Evolutionary conservation across 2,888 invertebrate genomes (phyloP), one percentile per base, ranked within the genome.

Genomic region (Ectemnius lituratus): DNA sequence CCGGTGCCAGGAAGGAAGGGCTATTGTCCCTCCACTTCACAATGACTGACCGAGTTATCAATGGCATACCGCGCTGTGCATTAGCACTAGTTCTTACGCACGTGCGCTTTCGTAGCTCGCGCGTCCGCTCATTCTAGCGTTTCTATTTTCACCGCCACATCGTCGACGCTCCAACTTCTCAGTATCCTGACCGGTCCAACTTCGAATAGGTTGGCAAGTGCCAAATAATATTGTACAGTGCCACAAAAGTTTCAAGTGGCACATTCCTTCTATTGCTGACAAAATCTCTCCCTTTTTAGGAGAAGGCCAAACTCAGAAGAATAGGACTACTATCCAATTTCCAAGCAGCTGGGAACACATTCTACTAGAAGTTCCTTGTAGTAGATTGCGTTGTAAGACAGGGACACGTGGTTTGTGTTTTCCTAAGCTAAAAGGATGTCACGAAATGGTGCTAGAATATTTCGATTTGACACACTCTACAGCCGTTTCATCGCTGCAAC

Each of bases 31-130:
- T 46, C 65, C 16, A 66, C 65, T 52, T 11, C 14, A 52, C 52
- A 14, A 37, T 37, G 8, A 78, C 73, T 46, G 68, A 60, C 16
- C 49, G 59, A 78, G 71, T 84, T 84, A 84, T 86, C 86, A 86
- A 86, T 86, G 86, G 83, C 75, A 86, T 84, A 81, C 85, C 86
- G 57, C 64, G 68, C 61, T 82, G 73, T 75, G 64, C 81, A 52
- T 84, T 81, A 81, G 72, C 81, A 74, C 70, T 61, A 69, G 28
- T 76, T 52, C 71, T 56, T 75, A 66, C 67, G 63, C 75, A 81
- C 75, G 78, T 80, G 75, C 49, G 70, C 64, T 20, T 27, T 59
- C 66, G 59, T 4, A 0, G 11, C 16, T 6, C 16, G 52, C 13
- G 16, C 52, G 2, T 52, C 14, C 52, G 52, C 52, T 13, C 47